Evolutionary conservation across 2,888 invertebrate species (phyloP), one percentile per base, ranked within the genome.

Genomic region (Drosophila limbata): DNA sequence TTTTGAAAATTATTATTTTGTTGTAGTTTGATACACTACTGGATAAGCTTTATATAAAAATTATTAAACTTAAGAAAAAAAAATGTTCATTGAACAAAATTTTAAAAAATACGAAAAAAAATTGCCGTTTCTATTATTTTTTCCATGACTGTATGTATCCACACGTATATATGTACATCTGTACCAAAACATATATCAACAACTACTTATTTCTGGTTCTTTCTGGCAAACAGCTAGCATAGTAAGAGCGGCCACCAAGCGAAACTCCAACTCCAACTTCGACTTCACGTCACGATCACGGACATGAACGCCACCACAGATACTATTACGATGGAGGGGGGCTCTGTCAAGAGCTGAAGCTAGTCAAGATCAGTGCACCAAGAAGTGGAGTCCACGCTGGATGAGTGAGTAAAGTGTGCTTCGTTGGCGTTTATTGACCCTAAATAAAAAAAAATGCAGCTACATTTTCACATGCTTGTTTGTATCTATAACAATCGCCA

Each of bases 391-490:
- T 15, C 21, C 17, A 42, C 59, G 48, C 63, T 79, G 72, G 62
- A 65, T 79, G 80, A 79, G 66, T 72, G 80, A 72, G 28, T 13
- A 51, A 19, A 39, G 65, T 68, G 55, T 63, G 77, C 69, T 81
- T 67, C 47, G 65, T 68, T 88, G 77, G 87, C 89, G 85, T 85
- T 89, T 87, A 89, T 85, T 89, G 89, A 85, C 89, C 89, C 88
- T 84, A 84, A 76, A 84, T 89, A 73, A 82, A 84, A 84, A 73
- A 82, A 84, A 84, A 74, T 73, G 75, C 70, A 76, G 69, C 48
- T 44, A 31, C 21, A 64, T 56, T 67, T 63, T 45, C 69, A 55
- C 75, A 78, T 84, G 69, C 63, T 31, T 37, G 17, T 61, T 52
- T 52, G 47, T 56, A 60, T 67, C 53, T 48, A 55, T 60, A 77